Base-by-base conservation (phyloP, 2,797 vertebrate species). In the Oreochromis grahami region DNA sequence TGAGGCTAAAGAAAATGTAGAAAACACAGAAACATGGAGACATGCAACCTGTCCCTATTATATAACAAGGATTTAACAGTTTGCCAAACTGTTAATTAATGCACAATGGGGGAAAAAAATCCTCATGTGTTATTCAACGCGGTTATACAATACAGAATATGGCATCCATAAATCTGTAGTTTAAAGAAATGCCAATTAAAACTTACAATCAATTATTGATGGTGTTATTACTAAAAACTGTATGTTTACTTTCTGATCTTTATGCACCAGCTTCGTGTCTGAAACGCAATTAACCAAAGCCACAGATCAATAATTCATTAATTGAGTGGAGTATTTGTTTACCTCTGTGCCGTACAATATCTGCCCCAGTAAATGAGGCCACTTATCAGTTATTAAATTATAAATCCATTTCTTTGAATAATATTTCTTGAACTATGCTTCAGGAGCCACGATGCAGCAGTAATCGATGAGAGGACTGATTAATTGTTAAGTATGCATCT, bases 251-350 rank as follows among this genome's bases (percentile, higher is more conserved):
- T 83, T 78, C 48, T 80, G 45, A 90, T 79, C 34, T 85, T 79
- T 82, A 82, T 79, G 83, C 76, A 88, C 63, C 19, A 43, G 77
- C 29, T 21, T 81, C 38, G 43, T 83, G 77, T 84, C 82, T 87
- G 76, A 53, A 45, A 68, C n/a, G 36, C 60, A 83, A 87, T 89
- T 85, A 83, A 85, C 60, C 80, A 81, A 77, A 87, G 48, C 68
- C 19, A 43, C 8, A 48, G 70, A 84, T 92, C 79, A 88, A 90
- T 91, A 83, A 91, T 93, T 87, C 19, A 91, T 78, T 38, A 34
- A 88, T 7, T 74, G 43, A 81, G 48, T 51, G 76, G 81, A 79
- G 63, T 58, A 65, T 43, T 84, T 90, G 87, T 88, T 85, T 84
- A 79, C 82, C 58, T 88, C 82, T 77, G 19, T 63, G 50, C 80